Percentiles rank a stretch among this genome's conserved stretches.
These are phyloP conservation scores for Nebria brevicollis DNA, from an alignment of 2,888 invertebrate species.

Conservation along the genomic window DNA sequence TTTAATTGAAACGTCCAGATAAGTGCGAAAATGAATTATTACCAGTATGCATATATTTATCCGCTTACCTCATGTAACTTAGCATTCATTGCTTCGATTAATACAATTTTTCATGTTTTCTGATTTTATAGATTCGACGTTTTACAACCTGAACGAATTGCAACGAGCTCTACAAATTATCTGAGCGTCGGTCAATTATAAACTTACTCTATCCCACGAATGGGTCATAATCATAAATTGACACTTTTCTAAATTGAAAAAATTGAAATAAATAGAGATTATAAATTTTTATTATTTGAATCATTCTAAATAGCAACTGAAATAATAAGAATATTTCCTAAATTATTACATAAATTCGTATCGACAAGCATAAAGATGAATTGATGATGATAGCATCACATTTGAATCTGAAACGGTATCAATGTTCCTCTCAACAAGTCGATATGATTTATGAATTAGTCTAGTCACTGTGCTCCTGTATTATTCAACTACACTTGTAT, in stretches of 20 bases:
- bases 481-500: not conserved
- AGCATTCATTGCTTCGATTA: not conserved
- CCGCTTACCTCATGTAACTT: not conserved
- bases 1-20: not conserved
- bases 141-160: too few relatives aligned
- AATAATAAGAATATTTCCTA: not conserved
- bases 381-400: not conserved
- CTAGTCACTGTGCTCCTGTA: conserved; percentile 20
- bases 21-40: not conserved
- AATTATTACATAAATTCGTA: not conserved
- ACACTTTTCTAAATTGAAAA: too few relatives aligned
- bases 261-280: too few relatives aligned
- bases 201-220: too few relatives aligned
- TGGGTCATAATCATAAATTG: too few relatives aligned
- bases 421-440: not conserved
- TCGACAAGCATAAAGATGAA: not conserved
- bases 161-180: too few relatives aligned
- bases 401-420: not conserved
- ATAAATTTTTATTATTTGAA: too few relatives aligned
- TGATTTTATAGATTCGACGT: too few relatives aligned
- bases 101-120: not conserved
- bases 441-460: conserved; percentile 38
- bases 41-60: not conserved
- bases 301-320: too few relatives aligned
- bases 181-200: too few relatives aligned